A percentile compares a stretch with the other conserved stretches of the same genome.
phyloP scores from a whole-genome alignment of 53 echinoderm and acorn worm species.

The Luidia sarsii region DNA sequence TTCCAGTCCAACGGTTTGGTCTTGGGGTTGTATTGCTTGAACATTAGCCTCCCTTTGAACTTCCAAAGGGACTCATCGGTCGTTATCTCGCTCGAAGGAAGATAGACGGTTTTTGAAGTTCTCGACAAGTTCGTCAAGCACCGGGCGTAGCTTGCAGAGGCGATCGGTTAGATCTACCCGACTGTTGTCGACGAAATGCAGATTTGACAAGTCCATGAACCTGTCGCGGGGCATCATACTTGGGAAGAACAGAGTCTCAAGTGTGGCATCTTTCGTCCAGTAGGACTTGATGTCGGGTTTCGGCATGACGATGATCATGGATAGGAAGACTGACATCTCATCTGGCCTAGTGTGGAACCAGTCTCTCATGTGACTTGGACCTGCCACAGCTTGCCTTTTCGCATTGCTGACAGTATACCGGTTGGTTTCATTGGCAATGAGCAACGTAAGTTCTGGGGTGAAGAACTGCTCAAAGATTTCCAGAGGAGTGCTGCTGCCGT shows the following conservation, averaged over 20 bases:
- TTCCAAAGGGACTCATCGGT: background rate
- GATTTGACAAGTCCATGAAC: background rate
- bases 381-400: background rate
- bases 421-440: background rate
- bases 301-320: background rate
- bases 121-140: background rate
- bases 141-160: constrained; percentile 1
- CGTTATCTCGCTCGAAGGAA: background rate
- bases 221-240: background rate
- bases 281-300: background rate
- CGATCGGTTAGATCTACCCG: background rate
- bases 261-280: background rate
- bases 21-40: background rate
- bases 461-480: background rate
- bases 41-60: background rate
- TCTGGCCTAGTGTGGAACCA: background rate
- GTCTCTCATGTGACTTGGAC: background rate
- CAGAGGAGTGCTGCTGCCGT: background rate
- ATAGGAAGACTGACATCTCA: background rate
- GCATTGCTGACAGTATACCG: background rate
- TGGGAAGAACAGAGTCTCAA: background rate
- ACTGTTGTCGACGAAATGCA: background rate
- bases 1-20: background rate
- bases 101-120: background rate
- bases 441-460: background rate